Evolutionary conservation across 2,888 invertebrate species (phyloP).

Genomic region (Cephalotes varians): DNA sequence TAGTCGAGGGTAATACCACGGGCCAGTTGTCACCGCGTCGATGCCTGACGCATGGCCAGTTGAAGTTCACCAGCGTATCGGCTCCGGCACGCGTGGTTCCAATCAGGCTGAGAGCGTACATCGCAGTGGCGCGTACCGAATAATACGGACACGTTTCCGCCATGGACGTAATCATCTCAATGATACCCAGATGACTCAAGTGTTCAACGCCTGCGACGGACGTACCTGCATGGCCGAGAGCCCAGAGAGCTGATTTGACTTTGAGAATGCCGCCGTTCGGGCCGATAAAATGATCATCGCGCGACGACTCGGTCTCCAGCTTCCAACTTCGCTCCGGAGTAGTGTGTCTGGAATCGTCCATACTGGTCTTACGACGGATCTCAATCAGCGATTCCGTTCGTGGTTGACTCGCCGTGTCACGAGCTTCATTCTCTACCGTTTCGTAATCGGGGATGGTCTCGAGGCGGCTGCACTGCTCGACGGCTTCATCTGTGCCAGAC

Average conservation of each 20-base stretch:
- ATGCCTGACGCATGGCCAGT: slow-evolving; percentile 83
- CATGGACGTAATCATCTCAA: slow-evolving; percentile 88
- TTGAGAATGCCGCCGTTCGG: slow-evolving; percentile 87
- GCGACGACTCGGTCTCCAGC: slow-evolving; percentile 63
- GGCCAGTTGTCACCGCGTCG: slow-evolving; percentile 83
- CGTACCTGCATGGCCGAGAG: slow-evolving; percentile 93
- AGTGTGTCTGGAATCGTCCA: slow-evolving; percentile 82
- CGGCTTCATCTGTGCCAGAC: slow-evolving; percentile 74
- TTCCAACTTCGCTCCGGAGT: slow-evolving; percentile 82
- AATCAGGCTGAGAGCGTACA: slow-evolving; percentile 94
- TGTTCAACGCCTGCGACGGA: slow-evolving; percentile 92
- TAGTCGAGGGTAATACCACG: slow-evolving; percentile 76
- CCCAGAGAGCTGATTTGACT: slow-evolving; percentile 96
- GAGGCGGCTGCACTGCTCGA: slow-evolving; percentile 77
- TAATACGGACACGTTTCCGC: slow-evolving; percentile 94
- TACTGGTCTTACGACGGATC: slow-evolving; percentile 79
- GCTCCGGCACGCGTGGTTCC: slow-evolving; percentile 95
- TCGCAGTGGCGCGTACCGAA: slow-evolving; percentile 95
- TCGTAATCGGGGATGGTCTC: slow-evolving; percentile 84
- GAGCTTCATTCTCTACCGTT: slow-evolving; percentile 71
- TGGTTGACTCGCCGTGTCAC: slow-evolving; percentile 68
- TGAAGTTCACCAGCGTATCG: slow-evolving; percentile 87
- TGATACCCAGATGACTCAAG: slow-evolving; percentile 88
- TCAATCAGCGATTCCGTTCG: slow-evolving; percentile 78
- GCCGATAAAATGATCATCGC: slow-evolving; percentile 70